Base-by-base conservation (phyloP, 1,140 invertebrate species). In the Aradophagus sp. region DNA sequence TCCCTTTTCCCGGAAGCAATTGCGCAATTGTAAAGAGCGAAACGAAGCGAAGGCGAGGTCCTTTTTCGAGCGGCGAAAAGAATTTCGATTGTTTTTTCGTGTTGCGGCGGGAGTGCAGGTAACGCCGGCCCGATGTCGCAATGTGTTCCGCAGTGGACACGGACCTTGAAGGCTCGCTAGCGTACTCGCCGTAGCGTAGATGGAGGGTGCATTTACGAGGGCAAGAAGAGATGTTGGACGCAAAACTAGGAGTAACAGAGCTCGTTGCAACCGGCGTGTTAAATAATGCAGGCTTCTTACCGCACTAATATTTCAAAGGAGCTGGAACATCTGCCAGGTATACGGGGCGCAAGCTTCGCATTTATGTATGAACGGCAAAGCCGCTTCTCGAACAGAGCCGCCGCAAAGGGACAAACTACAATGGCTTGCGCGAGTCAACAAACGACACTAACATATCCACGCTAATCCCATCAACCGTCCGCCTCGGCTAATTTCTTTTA, bases 261-360 rank as follows among this genome's bases (percentile, higher is more conserved):
- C 59, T 53, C 55, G 61, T 61, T 75, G 61, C 67, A 70, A 59
- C 73, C 52, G 71, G 72, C 45, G 55, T 50, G 59, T 66, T 79
- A 77, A 82, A 82, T 82, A 82, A 81, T 81, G 67, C 75, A 78
- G 52, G 55, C 41, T 70, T 61, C 69, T 76, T 73, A 68, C 72
- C 52, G 39, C 59, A 53, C 70, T 79, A 77, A 80, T 81, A 81
- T 82, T 79, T 77, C 74, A 77, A 78, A 74, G 71, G 50, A 59
- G 47, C 52, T 41, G 61, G 38, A 72, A 61, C 52, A 71, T 73
- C 77, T 71, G 63, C 48, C 48, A 48, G 58, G 59, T 63, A 63
- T 73, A 56, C 53, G 31, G 59, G 65, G 52, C 71, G 72, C 73
- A 77, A 74, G 72, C 74, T 73, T 72, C 62, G 53, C 69, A 80